Percentiles rank a stretch among this genome's conserved stretches.
These are phyloP conservation scores for Pteropus rufus DNA, from an alignment of 2,797 vertebrate species.

Conservation along the genomic window DNA sequence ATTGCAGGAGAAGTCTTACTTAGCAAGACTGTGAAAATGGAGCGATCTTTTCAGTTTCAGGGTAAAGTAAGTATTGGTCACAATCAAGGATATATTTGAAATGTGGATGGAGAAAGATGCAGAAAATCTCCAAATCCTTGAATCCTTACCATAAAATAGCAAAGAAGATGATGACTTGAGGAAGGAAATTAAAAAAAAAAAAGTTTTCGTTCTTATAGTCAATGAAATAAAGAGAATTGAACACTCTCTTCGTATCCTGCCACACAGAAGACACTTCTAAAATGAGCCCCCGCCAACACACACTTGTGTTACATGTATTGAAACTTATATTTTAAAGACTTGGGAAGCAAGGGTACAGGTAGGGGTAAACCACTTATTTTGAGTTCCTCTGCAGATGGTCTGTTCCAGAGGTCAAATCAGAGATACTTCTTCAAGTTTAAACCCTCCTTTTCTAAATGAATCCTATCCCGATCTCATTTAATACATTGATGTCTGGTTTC, in stretches of 20 bases:
- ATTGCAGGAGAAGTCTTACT: slow-evolving; percentile 73
- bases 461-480: slow-evolving; percentile 85
- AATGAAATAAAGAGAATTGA: neutral
- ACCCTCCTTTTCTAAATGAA: slow-evolving; percentile 85
- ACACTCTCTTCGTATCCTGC: neutral
- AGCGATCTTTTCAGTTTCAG: slow-evolving; percentile 72
- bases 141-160: slow-evolving; percentile 61
- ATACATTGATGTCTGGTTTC: slow-evolving; percentile 87
- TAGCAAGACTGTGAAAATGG: slow-evolving; percentile 70
- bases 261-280: slow-evolving; percentile 38
- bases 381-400: slow-evolving; percentile 73
- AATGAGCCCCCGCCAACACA: neutral
- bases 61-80: slow-evolving; percentile 67
- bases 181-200: neutral
- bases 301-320: slow-evolving; percentile 56
- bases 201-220: neutral
- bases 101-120: slow-evolving; percentile 65
- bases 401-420: slow-evolving; percentile 87
- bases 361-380: slow-evolving; percentile 75
- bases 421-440: slow-evolving; percentile 84
- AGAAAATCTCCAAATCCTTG: slow-evolving; percentile 66
- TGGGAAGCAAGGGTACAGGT: slow-evolving; percentile 62
- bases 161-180: slow-evolving; percentile 44
- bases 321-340: slow-evolving; percentile 73
- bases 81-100: slow-evolving; percentile 56